Evolutionary conservation across 2,888 invertebrate genomes (phyloP).

Genomic region (Blera fallax): DNA sequence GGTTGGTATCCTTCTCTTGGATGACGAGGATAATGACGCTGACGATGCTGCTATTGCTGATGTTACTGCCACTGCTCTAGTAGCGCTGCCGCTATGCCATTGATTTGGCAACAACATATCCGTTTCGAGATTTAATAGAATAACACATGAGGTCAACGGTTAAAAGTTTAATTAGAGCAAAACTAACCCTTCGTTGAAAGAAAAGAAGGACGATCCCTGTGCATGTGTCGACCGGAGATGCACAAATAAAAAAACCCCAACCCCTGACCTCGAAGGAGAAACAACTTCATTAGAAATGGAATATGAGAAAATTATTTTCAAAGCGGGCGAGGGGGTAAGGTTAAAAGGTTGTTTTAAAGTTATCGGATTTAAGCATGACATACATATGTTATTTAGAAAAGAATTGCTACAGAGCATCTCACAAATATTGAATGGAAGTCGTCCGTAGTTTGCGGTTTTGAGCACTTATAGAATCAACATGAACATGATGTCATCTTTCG

Average conservation of each 20-base stretch:
- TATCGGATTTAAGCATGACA: not conserved
- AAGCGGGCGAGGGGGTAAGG: not conserved
- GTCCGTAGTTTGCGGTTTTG: not conserved
- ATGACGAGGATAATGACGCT: not conserved
- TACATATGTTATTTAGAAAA: too few species aligned
- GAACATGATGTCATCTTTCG: not conserved
- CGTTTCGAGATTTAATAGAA: slow-evolving; percentile 32
- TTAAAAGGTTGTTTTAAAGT: not conserved
- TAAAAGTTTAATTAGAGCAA: slow-evolving; percentile 40
- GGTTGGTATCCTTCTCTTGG: slow-evolving; percentile 15
- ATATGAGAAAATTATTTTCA: not conserved
- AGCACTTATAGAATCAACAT: not conserved
- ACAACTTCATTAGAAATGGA: not conserved
- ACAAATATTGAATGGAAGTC: not conserved
- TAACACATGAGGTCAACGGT: slow-evolving; percentile 35
- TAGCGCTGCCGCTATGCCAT: slow-evolving; percentile 10
- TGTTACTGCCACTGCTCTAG: not conserved
- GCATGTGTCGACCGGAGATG: not conserved
- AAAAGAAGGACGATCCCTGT: not conserved
- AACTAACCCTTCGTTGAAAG: not conserved
- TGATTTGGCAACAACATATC: slow-evolving; percentile 46
- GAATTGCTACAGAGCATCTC: not conserved
- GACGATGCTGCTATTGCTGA: slow-evolving; percentile 2
- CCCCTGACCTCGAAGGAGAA: not conserved
- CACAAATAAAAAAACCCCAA: not conserved